Evolutionary conservation across 1,140 invertebrate species (phyloP).

Genomic region (Saccostrea cuccullata): DNA sequence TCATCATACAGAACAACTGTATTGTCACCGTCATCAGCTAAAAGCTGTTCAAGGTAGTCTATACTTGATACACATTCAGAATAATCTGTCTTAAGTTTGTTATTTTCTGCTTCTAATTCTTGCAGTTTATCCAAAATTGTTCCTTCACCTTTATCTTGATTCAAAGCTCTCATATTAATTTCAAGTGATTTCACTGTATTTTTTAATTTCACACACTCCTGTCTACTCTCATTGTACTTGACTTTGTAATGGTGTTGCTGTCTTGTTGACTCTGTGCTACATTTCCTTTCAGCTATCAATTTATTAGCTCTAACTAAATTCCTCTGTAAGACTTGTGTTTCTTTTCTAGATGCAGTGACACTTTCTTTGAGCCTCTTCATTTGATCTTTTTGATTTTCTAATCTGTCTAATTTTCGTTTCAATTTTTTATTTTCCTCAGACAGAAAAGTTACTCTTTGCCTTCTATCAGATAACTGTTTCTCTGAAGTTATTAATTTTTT

Average conservation of each 20-base stretch:
- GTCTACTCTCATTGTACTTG: neutral
- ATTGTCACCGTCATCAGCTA: conserved; percentile 24
- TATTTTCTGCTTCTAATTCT: neutral
- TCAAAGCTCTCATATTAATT: neutral
- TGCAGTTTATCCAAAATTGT: neutral
- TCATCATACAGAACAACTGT: conserved; percentile 40
- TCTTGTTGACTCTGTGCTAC: neutral
- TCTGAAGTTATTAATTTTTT: too few relatives aligned
- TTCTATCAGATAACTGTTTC: too few relatives aligned
- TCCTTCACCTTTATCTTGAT: neutral
- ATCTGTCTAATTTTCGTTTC: neutral
- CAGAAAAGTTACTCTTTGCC: too few relatives aligned
- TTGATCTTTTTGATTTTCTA: neutral
- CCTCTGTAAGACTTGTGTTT: neutral
- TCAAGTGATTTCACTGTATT: neutral
- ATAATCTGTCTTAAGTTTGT: neutral
- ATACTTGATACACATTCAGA: conserved; percentile 11
- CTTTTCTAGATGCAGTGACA: neutral
- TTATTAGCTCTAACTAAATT: neutral
- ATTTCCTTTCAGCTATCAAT: neutral
- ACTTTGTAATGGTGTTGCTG: neutral
- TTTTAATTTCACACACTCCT: neutral
- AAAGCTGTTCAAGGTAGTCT: conserved; percentile 34
- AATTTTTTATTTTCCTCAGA: conserved; percentile 13
- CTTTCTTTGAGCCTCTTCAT: neutral